These are phyloP conservation scores for Drosophila dunni DNA, from an alignment of 1,140 invertebrate species.

Conservation along the genomic window DNA sequence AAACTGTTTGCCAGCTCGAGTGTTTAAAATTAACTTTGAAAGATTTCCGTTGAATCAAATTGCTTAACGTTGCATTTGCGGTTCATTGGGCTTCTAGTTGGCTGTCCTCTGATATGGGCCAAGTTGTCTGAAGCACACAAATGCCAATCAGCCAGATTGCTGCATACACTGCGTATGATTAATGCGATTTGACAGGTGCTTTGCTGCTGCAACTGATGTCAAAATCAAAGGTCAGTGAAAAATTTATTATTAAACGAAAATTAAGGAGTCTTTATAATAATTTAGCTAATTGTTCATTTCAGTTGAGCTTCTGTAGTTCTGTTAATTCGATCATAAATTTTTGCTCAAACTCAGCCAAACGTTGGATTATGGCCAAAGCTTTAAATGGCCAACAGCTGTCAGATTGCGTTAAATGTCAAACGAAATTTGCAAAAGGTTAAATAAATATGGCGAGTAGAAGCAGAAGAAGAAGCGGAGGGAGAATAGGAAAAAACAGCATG, in stretches of 20 bases:
- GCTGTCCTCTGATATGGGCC: constrained; percentile 19
- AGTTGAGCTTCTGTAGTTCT: background rate
- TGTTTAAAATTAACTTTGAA: constrained; percentile 81
- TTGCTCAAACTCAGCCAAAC: background rate
- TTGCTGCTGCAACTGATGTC: background rate
- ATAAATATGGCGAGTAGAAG: constrained; percentile 28
- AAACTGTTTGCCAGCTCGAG: constrained; percentile 35
- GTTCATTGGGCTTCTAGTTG: constrained; percentile 58
- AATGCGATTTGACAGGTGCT: constrained; percentile 44
- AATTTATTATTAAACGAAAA: background rate
- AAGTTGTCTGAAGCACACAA: constrained; percentile 10
- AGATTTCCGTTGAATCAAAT: constrained; percentile 71
- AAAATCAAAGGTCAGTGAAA: background rate
- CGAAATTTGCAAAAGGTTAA: constrained; percentile 33
- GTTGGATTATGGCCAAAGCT: constrained; percentile 3
- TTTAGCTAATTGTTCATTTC: background rate
- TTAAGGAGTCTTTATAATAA: background rate
- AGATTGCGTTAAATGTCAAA: constrained; percentile 31
- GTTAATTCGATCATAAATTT: background rate
- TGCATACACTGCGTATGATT: constrained; percentile 68
- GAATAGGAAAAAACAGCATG: background rate
- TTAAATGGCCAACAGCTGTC: constrained; percentile 29
- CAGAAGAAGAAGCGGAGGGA: background rate
- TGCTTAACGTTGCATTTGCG: constrained; percentile 74
- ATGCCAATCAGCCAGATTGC: constrained; percentile 17